Evolutionary conservation across 2,113 vertebrate genomes (phyloP), one percentile per base, ranked within the genome.

Genomic region (Chrysochloris asiatica): DNA sequence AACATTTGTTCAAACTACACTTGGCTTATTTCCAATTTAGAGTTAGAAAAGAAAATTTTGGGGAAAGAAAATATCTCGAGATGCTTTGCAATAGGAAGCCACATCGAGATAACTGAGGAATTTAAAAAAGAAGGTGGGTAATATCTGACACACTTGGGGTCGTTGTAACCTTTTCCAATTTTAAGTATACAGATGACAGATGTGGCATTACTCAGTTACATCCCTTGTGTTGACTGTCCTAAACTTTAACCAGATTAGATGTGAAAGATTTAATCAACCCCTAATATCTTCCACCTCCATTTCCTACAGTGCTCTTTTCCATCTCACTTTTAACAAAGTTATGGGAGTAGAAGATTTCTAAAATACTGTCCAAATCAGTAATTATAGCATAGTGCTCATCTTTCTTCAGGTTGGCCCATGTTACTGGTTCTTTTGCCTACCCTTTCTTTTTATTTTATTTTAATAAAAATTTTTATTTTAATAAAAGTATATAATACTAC

Each of bases 21-120:
- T 93, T 86, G 72, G 67, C 11, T 71, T 54, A 88, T 96, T 50
- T 83, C 28, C 76, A 54, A 65, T 91, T 87, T 38, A 86, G 22
- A 86, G 17, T 91, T 50, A 80, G 1, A 83, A 28, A 73, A 56
- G 83, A 88, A 71, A 59, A 61, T 82, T 77, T 6, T 36, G 17
- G 90, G 50, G 21, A 24, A 84, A 54, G 69, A 75, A 82, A 63
- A 82, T 3, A 76, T 86, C 4, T 33, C 21, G 17, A 86, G 36
- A 52, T 90, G 4, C 38, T 92, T 4, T 82, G 30, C n/a, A 87
- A 3, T 45, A 82, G 26, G 59, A 95, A 86, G 87, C 30, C 12
- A 77, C 52, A n/a, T 5, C 61, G 36, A 89, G 52, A 50, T 19
- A 83, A 48, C 52, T 48, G 41, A 45, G 4, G 38, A 85, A 92